Evolutionary conservation across 2,797 vertebrate genomes (phyloP), one percentile per base, ranked within the genome.

Genomic region (Eospalax fontanierii): DNA sequence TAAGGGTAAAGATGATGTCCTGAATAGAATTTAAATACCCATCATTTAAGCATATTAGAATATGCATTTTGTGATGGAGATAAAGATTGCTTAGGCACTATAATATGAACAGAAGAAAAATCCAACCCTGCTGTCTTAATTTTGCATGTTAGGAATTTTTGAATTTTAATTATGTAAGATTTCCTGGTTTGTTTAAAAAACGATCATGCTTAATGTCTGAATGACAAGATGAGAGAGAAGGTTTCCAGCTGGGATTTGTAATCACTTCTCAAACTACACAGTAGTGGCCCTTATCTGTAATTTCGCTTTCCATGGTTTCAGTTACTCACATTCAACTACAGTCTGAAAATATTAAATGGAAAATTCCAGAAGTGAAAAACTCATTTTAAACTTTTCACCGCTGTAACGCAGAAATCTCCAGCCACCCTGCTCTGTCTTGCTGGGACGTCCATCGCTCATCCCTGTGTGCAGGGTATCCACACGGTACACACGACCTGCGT

Each of bases 201-300:
- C 40, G 14, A 71, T 54, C 46, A 59, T 83, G 82, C 75, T 71
- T 71, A 33, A 19, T 35, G 71, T 86, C 54, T 96, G 79, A 40
- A 80, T 33, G 66, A 88, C 59, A 90, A 66, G 85, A 79, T 28
- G 68, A 70, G 63, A 61, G 65, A 63, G 61, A 82, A 63, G 26
- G 84, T 54, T 90, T 91, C 76, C 82, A 96, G 93, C 54, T 96
- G 85, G 40, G 73, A 71, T 5, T 66, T 75, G 26, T 33, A 90
- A 79, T 71, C 50, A 43, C 38, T 78, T 85, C 57, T 91, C 28
- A 80, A 40, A 66, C 14, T 73, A 75, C 35, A 66, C 15, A 68
- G 71, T 46, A 18, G 33, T 46, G 26, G 7, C 50, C 43, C 26
- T 75, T 76, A 70, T 7, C 38, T 43, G 33, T 10, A 18, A 46